Percentiles rank a stretch among this genome's conserved stretches.
phyloP scores from a whole-genome alignment of 2,113 vertebrate genomes.

The Kryptolebias marmoratus region DNA sequence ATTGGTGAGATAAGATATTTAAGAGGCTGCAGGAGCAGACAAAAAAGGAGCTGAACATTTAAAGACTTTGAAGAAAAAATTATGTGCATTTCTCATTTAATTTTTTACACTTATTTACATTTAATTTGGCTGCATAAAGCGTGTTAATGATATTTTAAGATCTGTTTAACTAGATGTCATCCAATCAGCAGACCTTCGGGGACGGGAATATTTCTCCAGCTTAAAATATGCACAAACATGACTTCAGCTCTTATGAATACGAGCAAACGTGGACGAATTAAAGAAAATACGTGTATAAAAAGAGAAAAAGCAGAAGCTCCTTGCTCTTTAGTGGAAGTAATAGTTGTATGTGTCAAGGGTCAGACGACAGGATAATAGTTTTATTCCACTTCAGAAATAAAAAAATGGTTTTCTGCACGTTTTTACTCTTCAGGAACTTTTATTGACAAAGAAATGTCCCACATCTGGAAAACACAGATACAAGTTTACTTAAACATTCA shows the following conservation, averaged over 20 bases:
- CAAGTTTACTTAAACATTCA: too few species aligned
- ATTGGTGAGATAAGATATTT: constrained; percentile 60
- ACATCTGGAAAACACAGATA: too few species aligned
- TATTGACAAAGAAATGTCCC: too few species aligned
- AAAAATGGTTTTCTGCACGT: too few species aligned
- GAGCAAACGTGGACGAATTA: too few species aligned
- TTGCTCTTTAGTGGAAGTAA: background rate
- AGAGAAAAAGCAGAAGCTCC: background rate
- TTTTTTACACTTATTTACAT: constrained; percentile 1
- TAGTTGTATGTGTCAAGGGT: background rate
- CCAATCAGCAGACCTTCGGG: too few species aligned
- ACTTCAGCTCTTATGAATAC: too few species aligned
- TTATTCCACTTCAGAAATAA: too few species aligned
- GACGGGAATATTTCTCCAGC: too few species aligned
- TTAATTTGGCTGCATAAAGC: background rate
- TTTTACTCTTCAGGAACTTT: too few species aligned
- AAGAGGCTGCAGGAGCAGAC: constrained; percentile 35
- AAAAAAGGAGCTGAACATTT: constrained; percentile 14
- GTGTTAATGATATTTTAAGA: background rate
- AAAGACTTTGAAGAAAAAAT: constrained; percentile 27
- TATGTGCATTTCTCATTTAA: background rate
- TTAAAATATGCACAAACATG: too few species aligned
- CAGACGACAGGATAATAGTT: background rate
- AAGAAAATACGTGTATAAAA: background rate
- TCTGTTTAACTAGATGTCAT: background rate